A percentile compares a stretch with the other conserved stretches of the same genome.
Conservation (phyloP, 2,113 vertebrate genomes). For the Podarcis cretensis region DNA sequence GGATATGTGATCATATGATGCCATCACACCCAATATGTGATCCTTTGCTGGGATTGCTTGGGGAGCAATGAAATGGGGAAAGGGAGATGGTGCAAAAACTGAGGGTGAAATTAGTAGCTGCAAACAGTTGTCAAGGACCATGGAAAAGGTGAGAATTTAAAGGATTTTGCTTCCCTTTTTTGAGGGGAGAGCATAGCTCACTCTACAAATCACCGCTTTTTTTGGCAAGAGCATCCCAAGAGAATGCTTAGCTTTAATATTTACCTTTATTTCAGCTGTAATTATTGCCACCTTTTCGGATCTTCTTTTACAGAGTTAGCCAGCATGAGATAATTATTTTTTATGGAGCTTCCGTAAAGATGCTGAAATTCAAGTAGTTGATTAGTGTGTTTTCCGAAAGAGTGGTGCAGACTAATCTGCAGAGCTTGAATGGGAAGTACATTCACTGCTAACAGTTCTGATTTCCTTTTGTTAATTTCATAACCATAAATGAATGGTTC, state of each 20-base stretch:
- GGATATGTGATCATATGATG: too few species aligned
- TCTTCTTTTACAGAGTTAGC: background rate
- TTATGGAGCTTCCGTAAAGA: background rate
- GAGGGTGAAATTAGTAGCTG: background rate
- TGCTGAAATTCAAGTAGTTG: background rate
- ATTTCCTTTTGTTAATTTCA: background rate
- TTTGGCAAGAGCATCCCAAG: background rate
- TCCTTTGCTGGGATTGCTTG: too few species aligned
- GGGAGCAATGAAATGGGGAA: background rate
- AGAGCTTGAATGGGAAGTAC: background rate
- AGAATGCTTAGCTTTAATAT: background rate
- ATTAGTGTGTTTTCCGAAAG: background rate
- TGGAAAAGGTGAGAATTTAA: background rate
- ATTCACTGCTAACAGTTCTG: background rate
- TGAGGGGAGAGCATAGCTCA: background rate
- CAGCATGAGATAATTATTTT: background rate
- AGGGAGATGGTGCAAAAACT: too few species aligned
- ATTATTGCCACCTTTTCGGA: background rate
- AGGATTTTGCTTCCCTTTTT: background rate
- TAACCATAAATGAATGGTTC: background rate
- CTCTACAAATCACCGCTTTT: background rate
- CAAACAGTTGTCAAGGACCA: background rate
- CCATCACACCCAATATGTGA: too few species aligned
- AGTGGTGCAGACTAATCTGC: background rate
- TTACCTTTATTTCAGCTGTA: background rate